Percentiles rank a stretch among this genome's conserved stretches.
Conservation (phyloP, 2,797 vertebrate genomes). For the Capromys pilorides region DNA sequence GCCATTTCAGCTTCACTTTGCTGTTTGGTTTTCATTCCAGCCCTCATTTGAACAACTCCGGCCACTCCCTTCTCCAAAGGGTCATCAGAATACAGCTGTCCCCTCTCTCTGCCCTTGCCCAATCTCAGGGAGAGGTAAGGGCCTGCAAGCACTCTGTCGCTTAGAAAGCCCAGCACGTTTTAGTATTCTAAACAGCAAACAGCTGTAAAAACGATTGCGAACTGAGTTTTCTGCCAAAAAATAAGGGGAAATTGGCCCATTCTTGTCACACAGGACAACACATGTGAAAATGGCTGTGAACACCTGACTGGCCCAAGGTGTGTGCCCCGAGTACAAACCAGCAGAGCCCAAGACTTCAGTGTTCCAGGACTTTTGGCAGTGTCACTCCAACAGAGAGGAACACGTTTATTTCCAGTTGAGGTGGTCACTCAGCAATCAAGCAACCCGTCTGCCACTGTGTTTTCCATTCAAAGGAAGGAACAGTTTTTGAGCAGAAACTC, state of each 20-base stretch:
- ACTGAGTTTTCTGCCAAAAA: slow-evolving; percentile 15
- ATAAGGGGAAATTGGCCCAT: background rate
- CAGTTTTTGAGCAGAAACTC: background rate
- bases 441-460: background rate
- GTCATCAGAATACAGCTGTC: background rate
- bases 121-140: background rate
- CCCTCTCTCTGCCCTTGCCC: background rate
- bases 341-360: slow-evolving; percentile 5
- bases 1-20: background rate
- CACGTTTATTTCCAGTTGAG: slow-evolving; percentile 14
- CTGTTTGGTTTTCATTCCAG: background rate
- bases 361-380: background rate
- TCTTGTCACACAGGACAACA: slow-evolving; percentile 22
- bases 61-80: background rate
- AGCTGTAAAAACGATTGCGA: background rate
- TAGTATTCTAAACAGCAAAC: background rate
- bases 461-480: slow-evolving; percentile 28
- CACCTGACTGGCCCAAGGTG: background rate
- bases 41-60: background rate
- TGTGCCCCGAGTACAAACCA: background rate
- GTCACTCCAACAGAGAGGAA: slow-evolving; percentile 1
- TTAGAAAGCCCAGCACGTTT: background rate
- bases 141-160: background rate
- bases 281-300: background rate
- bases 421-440: background rate